Evolutionary conservation across 2,113 vertebrate species (phyloP), one percentile per base, ranked within the genome.

Genomic region (Okapia johnstoni): DNA sequence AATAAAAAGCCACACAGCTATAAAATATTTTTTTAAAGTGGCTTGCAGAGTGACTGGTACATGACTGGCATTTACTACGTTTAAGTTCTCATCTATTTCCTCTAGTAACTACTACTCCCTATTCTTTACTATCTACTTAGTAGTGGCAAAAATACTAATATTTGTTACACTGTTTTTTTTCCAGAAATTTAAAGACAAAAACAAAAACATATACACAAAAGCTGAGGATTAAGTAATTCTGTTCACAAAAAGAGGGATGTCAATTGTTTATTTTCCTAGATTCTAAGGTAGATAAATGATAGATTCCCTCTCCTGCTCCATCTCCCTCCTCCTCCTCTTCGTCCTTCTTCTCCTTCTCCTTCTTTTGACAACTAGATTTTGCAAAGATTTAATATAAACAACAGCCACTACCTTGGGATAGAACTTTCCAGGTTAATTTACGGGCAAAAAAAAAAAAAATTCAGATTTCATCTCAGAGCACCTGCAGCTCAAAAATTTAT

Each of bases 171-270:
- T 48, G 2, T 33, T n/a, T 8, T 9, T 89, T n/a, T 66, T 36
- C 58, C 58, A 85, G 43, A 92, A 96, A 85, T 85, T 40, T 89
- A 46, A 94, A 85, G 13, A 87, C 7, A 61, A 95, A 55, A 96
- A n/a, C 16, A 50, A 58, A 81, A 80, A 54, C 10, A 58, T 28
- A 54, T n/a, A 70, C 30, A 73, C 43, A 55, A 57, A 94, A 96
- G 21, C 16, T 55, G 9, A 81, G 26, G 11, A 92, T 50, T 36
- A 50, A 12, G 50, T 80, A 60, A 61, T 60, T 52, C 16, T 89
- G 50, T 61, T 73, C 54, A 89, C 48, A 81, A 50, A 54, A 85
- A 83, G 40, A 9, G 19, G 23, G 54, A 14, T 46, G n/a, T 73
- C 54, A 61, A 26, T 43, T 33, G 46, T 7, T 28, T 36, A n/a